Percentiles rank a stretch among this genome's conserved stretches.
phyloP scores from a whole-genome alignment of 2,797 vertebrate genomes.

The Galaxias olidus region DNA sequence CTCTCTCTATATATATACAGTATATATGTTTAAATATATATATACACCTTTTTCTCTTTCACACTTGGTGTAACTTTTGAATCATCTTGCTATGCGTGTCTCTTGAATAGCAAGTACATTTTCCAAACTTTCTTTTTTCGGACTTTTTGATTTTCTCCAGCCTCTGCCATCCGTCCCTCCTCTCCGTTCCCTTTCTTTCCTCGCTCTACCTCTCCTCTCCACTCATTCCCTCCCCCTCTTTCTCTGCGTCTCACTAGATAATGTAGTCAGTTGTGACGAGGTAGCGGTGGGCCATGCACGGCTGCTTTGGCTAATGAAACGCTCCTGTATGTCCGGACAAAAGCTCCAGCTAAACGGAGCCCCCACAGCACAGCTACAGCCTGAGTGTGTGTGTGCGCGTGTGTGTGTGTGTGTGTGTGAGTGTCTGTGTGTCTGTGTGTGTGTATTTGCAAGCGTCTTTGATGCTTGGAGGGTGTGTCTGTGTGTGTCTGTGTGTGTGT shows the following conservation, averaged over 20 bases:
- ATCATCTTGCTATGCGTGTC: too few species aligned
- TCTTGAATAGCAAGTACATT: slow-evolving; percentile 17
- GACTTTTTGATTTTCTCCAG: slow-evolving; percentile 3
- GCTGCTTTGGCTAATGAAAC: slow-evolving; percentile 72
- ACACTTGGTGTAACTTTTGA: slow-evolving; percentile 14
- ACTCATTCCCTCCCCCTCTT: slow-evolving; percentile 14
- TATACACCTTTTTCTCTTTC: too few species aligned
- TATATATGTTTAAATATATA: too few species aligned
- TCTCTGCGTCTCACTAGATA: slow-evolving; percentile 45
- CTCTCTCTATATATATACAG: too few species aligned
- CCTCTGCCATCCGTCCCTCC: slow-evolving; percentile 10
- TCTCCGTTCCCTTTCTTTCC: slow-evolving; percentile 23
- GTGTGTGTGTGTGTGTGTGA: slow-evolving; percentile 8
- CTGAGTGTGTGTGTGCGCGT: slow-evolving; percentile 20
- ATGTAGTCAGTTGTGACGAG: slow-evolving; percentile 69
- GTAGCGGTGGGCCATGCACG: slow-evolving; percentile 69
- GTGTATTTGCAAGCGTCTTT: too few species aligned
- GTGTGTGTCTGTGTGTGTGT: slow-evolving; percentile 21
- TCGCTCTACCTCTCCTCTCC: slow-evolving; percentile 16
- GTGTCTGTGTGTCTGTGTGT: slow-evolving; percentile 10
- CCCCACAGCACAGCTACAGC: slow-evolving; percentile 42
- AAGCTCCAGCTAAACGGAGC: slow-evolving; percentile 55
- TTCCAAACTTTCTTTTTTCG: slow-evolving; percentile 11
- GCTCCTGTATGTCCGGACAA: slow-evolving; percentile 60
- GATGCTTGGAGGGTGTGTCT: neutral